phyloP scores from a whole-genome alignment of 1,140 invertebrate genomes.

The Hycleus phaleratus region DNA sequence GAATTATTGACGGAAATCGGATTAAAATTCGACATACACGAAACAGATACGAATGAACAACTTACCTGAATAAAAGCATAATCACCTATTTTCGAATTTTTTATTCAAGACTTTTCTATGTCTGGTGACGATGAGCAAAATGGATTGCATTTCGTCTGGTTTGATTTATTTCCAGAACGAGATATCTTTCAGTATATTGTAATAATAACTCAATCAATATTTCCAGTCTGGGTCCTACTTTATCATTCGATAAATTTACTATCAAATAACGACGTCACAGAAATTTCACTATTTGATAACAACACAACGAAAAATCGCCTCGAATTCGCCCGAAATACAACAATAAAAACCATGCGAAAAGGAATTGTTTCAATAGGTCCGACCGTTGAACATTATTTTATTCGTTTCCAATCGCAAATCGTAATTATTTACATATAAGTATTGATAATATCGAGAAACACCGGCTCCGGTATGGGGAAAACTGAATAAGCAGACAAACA shows the following conservation, averaged over 20 bases:
- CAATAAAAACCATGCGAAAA: too few relatives aligned
- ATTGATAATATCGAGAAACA: too few relatives aligned
- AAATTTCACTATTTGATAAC: neutral
- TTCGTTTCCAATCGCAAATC: too few relatives aligned
- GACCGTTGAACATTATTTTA: too few relatives aligned
- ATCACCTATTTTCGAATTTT: slow-evolving; percentile 34
- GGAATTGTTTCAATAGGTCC: too few relatives aligned
- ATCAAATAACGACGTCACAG: slow-evolving; percentile 6
- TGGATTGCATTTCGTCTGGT: slow-evolving; percentile 29
- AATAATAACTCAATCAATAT: slow-evolving; percentile 26
- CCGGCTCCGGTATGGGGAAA: too few relatives aligned
- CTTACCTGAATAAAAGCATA: slow-evolving; percentile 33
- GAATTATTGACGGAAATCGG: neutral
- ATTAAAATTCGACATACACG: neutral
- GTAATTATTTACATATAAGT: too few relatives aligned
- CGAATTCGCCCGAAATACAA: neutral
- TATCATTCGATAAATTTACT: neutral
- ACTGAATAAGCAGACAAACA: neutral
- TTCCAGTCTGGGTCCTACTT: slow-evolving; percentile 15
- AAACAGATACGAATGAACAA: neutral
- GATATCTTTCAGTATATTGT: slow-evolving; percentile 9
- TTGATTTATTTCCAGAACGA: slow-evolving; percentile 15
- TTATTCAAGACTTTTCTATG: slow-evolving; percentile 27
- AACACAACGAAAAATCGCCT: neutral
- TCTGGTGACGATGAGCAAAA: slow-evolving; percentile 20